These are phyloP conservation scores for Caradrina kadenii DNA, from an alignment of 2,888 invertebrate genomes.

Conservation along the genomic window DNA sequence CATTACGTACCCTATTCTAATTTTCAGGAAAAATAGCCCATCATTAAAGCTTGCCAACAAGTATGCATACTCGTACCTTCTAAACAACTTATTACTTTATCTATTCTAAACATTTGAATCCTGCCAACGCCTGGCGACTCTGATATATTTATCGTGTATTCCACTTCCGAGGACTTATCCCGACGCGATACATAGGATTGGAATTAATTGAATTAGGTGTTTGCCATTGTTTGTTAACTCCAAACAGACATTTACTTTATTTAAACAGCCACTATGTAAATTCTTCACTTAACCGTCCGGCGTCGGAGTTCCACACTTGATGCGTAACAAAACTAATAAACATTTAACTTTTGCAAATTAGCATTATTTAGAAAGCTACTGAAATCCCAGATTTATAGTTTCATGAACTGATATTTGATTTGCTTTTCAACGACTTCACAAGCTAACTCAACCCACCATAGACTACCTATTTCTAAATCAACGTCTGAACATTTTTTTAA, in stretches of 20 bases:
- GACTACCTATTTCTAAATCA: neutral
- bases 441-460: neutral
- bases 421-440: neutral
- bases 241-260: neutral
- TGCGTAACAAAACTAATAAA: neutral
- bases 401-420: neutral
- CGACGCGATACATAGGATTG: neutral
- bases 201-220: neutral
- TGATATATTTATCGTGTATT: neutral
- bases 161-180: neutral
- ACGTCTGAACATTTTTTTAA: conserved; percentile 2
- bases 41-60: no score
- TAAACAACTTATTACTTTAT: no score
- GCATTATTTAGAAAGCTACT: neutral
- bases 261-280: neutral
- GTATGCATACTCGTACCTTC: no score
- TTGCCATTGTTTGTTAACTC: neutral
- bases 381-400: neutral
- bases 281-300: neutral
- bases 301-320: neutral
- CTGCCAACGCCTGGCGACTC: no score
- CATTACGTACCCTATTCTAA: no score
- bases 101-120: no score
- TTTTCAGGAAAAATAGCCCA: no score
- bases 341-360: neutral